These are phyloP conservation scores for Mormyrops boulengeri DNA, from an alignment of 2,797 vertebrate species.

Conservation along the genomic window DNA sequence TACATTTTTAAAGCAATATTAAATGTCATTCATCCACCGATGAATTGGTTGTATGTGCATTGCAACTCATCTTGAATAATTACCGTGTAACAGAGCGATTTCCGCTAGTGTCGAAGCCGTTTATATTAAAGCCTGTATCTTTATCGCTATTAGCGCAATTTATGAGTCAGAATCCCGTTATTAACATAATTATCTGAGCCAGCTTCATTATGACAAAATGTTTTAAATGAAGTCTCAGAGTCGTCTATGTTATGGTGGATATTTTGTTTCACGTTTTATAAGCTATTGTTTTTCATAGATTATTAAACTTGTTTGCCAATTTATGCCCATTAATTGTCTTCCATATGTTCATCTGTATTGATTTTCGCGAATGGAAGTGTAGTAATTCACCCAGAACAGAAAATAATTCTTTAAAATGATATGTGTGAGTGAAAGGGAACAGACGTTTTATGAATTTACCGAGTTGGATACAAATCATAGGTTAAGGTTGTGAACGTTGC, in stretches of 20 bases:
- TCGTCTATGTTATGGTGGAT: not conserved
- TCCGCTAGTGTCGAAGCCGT: not conserved
- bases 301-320: not conserved
- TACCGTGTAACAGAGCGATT: not conserved
- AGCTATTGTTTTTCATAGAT: not conserved
- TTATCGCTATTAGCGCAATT: not conserved
- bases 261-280: not conserved
- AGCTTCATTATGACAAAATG: not conserved
- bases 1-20: not conserved
- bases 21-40: not conserved
- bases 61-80: conserved; percentile 2
- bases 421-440: not conserved
- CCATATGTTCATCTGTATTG: not conserved
- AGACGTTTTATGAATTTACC: not conserved
- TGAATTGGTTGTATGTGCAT: not conserved
- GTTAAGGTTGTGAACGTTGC: not conserved
- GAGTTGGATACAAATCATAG: not conserved
- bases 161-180: conserved; percentile 4
- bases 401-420: not conserved
- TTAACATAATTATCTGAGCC: conserved; percentile 4
- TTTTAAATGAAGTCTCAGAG: not conserved
- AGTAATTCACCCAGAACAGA: not conserved
- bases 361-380: not conserved
- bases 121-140: not conserved
- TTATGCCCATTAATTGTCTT: not conserved